A percentile compares a stretch with the other conserved stretches of the same genome.
These are phyloP conservation scores for Jordanella pulchra DNA, from an alignment of 2,797 vertebrate species.

Conservation along the genomic window DNA sequence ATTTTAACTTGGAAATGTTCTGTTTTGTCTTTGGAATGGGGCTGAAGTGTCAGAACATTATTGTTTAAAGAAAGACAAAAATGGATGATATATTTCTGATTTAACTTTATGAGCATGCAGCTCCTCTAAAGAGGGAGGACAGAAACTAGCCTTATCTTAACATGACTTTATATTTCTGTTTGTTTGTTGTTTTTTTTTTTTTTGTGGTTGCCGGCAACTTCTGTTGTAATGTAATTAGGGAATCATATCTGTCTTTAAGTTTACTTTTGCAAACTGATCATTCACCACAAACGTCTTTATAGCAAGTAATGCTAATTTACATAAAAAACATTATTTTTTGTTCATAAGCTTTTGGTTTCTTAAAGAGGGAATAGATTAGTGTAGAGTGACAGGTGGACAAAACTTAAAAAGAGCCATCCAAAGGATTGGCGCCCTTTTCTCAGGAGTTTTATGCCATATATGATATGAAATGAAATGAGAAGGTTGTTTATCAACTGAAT, in stretches of 20 bases:
- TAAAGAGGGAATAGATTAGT: conserved; percentile 8
- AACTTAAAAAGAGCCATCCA: conserved; percentile 8
- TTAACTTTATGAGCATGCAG: neutral
- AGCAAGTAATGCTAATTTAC: neutral
- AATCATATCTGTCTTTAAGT: conserved; percentile 12
- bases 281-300: conserved; percentile 13
- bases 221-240: neutral
- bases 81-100: neutral
- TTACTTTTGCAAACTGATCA: neutral
- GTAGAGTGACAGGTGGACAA: conserved; percentile 15
- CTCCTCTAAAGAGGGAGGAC: conserved; percentile 19
- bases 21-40: neutral
- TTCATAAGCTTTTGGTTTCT: conserved; percentile 13
- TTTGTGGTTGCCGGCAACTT: neutral
- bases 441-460: conserved; percentile 44
- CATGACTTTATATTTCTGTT: neutral
- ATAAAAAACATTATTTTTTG: neutral
- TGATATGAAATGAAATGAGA: conserved; percentile 20
- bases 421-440: conserved; percentile 29
- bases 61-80: neutral
- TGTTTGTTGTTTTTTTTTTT: too few relatives aligned
- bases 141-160: neutral
- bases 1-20: neutral
- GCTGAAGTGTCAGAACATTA: neutral
- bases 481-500: neutral